Evolutionary conservation across 2,797 vertebrate genomes (phyloP).

Genomic region (Syngnathus rostellatus): DNA sequence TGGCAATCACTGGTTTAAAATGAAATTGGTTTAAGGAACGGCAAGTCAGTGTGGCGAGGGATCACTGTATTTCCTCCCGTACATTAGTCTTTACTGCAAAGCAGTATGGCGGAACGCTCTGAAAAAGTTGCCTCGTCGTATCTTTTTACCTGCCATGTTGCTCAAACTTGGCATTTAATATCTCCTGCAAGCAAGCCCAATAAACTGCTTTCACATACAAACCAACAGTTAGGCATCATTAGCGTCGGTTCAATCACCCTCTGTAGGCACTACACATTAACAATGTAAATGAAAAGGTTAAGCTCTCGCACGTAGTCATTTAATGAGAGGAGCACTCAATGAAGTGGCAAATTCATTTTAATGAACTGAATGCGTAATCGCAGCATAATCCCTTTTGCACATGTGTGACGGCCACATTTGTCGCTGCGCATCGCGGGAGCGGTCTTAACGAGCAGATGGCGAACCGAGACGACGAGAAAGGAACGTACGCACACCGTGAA

Average conservation of each 20-base stretch:
- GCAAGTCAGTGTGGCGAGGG: no score
- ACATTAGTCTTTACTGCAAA: neutral
- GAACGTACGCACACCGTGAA: neutral
- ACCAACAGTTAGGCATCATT: neutral
- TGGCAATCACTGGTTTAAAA: no score
- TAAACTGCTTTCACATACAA: neutral
- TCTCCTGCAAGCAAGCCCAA: neutral
- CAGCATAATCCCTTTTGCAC: neutral
- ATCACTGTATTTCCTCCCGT: no score
- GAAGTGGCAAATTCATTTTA: conserved; percentile 7
- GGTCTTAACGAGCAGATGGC: neutral
- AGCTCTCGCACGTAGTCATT: neutral
- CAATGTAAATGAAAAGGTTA: neutral
- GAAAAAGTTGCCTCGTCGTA: neutral
- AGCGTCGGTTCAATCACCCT: neutral
- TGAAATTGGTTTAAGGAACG: no score
- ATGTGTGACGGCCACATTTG: conserved; percentile 1
- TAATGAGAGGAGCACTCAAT: conserved; percentile 2
- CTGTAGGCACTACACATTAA: neutral
- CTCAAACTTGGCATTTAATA: neutral
- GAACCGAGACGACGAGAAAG: neutral
- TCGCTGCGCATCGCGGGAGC: neutral
- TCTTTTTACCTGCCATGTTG: neutral
- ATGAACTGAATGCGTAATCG: neutral
- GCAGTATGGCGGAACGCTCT: neutral